These are phyloP conservation scores for Sycon ciliatum DNA, from an alignment of 37 sponge, comb jelly and placozoan species.

Conservation along the genomic window DNA sequence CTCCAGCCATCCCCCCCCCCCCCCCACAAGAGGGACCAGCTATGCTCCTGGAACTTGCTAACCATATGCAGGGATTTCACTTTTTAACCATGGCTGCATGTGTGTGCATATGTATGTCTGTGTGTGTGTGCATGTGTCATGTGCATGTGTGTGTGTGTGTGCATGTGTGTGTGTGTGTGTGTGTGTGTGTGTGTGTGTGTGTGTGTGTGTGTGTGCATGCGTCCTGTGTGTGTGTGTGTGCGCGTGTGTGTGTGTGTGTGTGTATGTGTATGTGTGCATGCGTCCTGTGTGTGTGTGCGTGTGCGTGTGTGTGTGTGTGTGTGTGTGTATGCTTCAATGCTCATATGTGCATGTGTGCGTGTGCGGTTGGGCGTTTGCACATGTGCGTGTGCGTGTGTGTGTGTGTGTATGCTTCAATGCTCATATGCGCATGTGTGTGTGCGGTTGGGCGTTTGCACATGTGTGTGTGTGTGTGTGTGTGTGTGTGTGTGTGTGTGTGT, in stretches of 20 bases:
- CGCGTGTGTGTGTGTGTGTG: background rate
- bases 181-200: background rate
- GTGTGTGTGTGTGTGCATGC: background rate
- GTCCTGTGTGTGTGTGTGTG: background rate
- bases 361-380: background rate
- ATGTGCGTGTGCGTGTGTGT: background rate
- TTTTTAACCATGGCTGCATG: too few species aligned
- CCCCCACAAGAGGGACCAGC: too few species aligned
- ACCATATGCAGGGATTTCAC: too few species aligned
- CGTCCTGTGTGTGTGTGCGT: background rate
- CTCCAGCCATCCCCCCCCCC: too few species aligned
- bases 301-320: too few species aligned
- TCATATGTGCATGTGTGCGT: background rate
- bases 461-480: background rate
- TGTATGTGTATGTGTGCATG: too few species aligned
- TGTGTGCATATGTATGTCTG: background rate
- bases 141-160: too few species aligned
- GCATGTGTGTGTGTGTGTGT: background rate
- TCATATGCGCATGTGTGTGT: background rate
- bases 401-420: too few species aligned
- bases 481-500: background rate
- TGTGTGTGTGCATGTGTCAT: background rate
- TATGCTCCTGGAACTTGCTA: too few species aligned
- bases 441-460: background rate
- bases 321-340: background rate